Conservation (phyloP, 1,140 invertebrate genomes). For the Scaptomyza pallida region DNA sequence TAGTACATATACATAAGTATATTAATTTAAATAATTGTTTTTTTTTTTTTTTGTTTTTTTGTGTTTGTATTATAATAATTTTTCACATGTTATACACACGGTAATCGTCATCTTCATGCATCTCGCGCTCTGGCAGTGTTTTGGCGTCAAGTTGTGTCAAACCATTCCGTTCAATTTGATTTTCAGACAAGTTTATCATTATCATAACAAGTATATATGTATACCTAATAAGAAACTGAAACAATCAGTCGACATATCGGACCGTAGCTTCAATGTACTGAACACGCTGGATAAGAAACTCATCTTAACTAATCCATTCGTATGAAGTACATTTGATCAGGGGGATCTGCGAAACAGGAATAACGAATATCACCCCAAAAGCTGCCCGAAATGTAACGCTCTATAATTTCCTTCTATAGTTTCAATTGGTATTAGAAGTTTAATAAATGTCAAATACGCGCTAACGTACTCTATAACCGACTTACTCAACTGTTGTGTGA, state of each 20-base stretch:
- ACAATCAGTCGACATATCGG: constrained; percentile 1
- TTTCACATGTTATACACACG: constrained; percentile 66
- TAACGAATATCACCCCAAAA: constrained; percentile 26
- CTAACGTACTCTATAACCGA: constrained; percentile 19
- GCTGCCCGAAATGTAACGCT: constrained; percentile 27
- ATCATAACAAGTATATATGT: constrained; percentile 52
- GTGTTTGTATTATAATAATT: too few relatives aligned
- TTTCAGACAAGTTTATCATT: constrained; percentile 62
- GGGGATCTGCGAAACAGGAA: constrained; percentile 24
- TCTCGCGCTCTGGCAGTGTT: constrained; percentile 83
- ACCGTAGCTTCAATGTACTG: constrained; percentile 1
- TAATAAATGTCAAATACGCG: constrained; percentile 34
- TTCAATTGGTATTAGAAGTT: constrained; percentile 43
- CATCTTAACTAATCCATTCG: background rate
- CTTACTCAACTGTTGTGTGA: constrained; percentile 20
- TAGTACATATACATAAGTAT: constrained; percentile 17
- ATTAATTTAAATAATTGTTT: too few relatives aligned
- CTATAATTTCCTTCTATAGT: constrained; percentile 21
- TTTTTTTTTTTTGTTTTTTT: constrained; percentile 43
- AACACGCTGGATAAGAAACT: constrained; percentile 8
- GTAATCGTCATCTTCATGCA: constrained; percentile 39
- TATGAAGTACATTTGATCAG: constrained; percentile 1
- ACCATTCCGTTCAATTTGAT: constrained; percentile 81
- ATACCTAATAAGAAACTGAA: constrained; percentile 52
- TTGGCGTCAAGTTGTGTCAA: constrained; percentile 84